Percentiles rank a stretch among this genome's conserved stretches.
phyloP scores from a whole-genome alignment of 2,888 invertebrate species.

The Cantharis flavilabris region DNA sequence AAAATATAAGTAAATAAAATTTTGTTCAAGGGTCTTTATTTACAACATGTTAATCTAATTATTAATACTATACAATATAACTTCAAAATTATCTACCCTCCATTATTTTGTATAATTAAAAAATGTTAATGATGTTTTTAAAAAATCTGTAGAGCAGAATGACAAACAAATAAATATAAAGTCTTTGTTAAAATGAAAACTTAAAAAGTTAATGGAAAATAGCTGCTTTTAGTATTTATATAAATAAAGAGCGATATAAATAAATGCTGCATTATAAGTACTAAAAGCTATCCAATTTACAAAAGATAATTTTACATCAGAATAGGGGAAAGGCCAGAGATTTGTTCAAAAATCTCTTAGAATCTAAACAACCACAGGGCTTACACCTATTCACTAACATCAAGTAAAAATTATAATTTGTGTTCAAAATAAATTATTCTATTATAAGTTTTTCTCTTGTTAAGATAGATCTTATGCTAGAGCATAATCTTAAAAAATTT shows the following conservation, averaged over 20 bases:
- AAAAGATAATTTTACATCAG: conserved; percentile 11
- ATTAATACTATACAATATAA: conserved; percentile 56
- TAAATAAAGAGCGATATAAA: conserved; percentile 12
- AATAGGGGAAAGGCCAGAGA: conserved; percentile 24
- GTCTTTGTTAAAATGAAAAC: conserved; percentile 14
- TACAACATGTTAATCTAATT: conserved; percentile 55
- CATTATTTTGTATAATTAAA: conserved; percentile 50
- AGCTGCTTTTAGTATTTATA: conserved; percentile 2
- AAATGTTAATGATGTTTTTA: conserved; percentile 52
- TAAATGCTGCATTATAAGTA: conserved; percentile 24
- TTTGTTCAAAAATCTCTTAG: conserved; percentile 26
- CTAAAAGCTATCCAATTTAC: conserved; percentile 21
- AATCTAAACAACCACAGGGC: conserved; percentile 27
- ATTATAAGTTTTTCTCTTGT: not conserved
- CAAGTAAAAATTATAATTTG: conserved; percentile 22
- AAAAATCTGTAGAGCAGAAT: conserved; percentile 41
- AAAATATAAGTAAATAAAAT: not conserved
- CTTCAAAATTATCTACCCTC: conserved; percentile 51
- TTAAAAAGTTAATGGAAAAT: not conserved
- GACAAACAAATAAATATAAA: conserved; percentile 23
- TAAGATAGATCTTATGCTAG: not conserved
- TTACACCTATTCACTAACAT: conserved; percentile 25
- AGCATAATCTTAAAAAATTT: not conserved
- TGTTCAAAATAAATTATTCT: conserved; percentile 5
- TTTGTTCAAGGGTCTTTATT: conserved; percentile 49